Percentiles rank a stretch among this genome's conserved stretches.
Evolutionary conservation across 2,888 invertebrate genomes (phyloP).

Genomic region (Heliconius ismenius): DNA sequence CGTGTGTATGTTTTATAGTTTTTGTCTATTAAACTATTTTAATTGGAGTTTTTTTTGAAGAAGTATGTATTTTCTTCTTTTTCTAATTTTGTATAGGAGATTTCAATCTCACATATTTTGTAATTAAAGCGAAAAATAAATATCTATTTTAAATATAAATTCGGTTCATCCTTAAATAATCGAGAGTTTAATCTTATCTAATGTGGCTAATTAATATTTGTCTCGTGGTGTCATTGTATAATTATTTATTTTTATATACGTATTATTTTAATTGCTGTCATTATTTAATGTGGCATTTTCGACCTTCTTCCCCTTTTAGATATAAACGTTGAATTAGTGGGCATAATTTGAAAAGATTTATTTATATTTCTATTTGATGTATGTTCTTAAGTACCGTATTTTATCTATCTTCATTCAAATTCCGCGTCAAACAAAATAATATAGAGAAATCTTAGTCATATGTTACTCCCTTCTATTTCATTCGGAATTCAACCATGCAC

Average conservation of each 20-base stretch:
- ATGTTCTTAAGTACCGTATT: background rate
- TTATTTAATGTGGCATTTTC: background rate
- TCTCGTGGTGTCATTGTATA: background rate
- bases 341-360: background rate
- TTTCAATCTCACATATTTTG: background rate
- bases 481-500: background rate
- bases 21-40: background rate
- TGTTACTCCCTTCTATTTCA: too few species aligned
- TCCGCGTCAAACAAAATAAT: too few species aligned
- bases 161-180: background rate
- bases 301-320: constrained; percentile 1
- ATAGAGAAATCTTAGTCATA: too few species aligned
- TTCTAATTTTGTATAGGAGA: background rate
- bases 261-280: background rate
- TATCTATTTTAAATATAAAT: background rate
- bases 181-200: background rate
- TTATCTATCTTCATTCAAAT: too few species aligned
- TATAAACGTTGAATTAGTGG: background rate
- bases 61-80: background rate
- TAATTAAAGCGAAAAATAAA: too few species aligned
- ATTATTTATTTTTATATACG: constrained; percentile 3
- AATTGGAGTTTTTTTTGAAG: background rate
- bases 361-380: background rate
- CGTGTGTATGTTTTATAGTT: background rate
- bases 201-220: constrained; percentile 6